Base-by-base conservation (phyloP, 2,888 invertebrate genomes). In the Chymomyza caudatula region DNA sequence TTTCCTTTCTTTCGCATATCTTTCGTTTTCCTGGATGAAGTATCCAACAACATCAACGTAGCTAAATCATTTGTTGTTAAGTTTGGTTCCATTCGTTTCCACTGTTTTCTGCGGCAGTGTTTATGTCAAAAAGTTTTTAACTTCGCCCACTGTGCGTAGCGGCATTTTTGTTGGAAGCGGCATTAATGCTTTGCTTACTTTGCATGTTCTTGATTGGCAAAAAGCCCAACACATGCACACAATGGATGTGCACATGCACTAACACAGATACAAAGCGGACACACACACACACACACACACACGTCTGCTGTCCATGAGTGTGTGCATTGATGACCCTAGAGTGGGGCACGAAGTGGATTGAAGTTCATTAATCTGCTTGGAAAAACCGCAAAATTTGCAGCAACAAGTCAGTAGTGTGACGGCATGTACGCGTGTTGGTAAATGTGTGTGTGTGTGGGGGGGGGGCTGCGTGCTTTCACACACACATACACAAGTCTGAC, bases 321-420 rank as follows among this genome's bases (percentile, higher is more conserved):
- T 11, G 55, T 42, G 47, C 17, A 47, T 47, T 4, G 47, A 47
- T 47, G 13, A 13, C n/a, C 5, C 17, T n/a, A 29, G 11, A 29
- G 11, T 29, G 29, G 8, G 11, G 29, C 29, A 37, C 29, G 64
- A 69, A 58, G 62, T 64, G 68, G 42, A 63, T 47, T 17, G 47
- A 47, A n/a, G n/a, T 44, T 74, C 56, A 66, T 64, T 60, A 66
- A 71, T 63, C 51, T 53, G 58, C 60, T 47, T 20, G 62, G 62
- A 44, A 65, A 74, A 71, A 71, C 77, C 60, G 75, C 71, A 55
- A 60, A 74, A 63, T 65, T 63, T 19, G 62, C 42, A 43, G 76
- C 74, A 69, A 65, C 69, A 67, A 67, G 70, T 71, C 55, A 55
- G n/a, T 47, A 19, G 2, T 43, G 3, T 43, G 43, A 43, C 15